These are phyloP conservation scores for Lutjanus erythropterus DNA, from an alignment of 2,113 vertebrate species.

Conservation along the genomic window DNA sequence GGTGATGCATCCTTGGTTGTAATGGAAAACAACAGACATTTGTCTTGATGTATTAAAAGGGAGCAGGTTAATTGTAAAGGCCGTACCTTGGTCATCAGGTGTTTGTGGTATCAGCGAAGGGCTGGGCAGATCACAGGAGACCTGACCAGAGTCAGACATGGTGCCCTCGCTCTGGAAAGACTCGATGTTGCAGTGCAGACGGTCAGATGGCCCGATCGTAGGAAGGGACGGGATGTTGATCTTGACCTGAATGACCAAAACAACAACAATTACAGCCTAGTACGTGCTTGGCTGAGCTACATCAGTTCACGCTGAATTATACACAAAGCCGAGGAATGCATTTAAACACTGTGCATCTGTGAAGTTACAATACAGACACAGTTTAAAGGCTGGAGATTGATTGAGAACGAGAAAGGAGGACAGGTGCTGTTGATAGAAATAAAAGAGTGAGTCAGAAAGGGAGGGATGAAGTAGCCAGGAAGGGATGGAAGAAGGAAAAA, in stretches of 20 bases:
- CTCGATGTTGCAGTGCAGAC: constrained; percentile 72
- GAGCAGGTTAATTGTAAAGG: background rate
- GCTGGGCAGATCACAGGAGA: constrained; percentile 78
- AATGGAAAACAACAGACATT: constrained; percentile 4
- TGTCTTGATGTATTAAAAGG: background rate
- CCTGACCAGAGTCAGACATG: constrained; percentile 74
- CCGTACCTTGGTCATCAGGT: constrained; percentile 74
- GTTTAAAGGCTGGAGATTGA: constrained; percentile 42
- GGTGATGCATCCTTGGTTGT: background rate
- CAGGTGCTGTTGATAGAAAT: constrained; percentile 34
- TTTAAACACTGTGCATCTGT: background rate
- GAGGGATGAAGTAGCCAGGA: constrained; percentile 17
- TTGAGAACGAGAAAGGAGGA: constrained; percentile 36
- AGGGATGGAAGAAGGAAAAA: background rate
- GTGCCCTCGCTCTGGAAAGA: constrained; percentile 55
- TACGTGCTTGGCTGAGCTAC: background rate
- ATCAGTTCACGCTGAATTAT: background rate
- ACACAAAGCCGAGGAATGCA: background rate
- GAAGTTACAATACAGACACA: background rate
- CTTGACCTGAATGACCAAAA: constrained; percentile 72
- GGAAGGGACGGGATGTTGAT: constrained; percentile 82
- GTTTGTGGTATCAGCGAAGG: constrained; percentile 75
- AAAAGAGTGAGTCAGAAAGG: constrained; percentile 43
- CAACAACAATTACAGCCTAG: background rate
- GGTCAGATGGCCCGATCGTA: constrained; percentile 72